Evolutionary conservation across 2,113 vertebrate species (phyloP).

Genomic region (Grus americana): DNA sequence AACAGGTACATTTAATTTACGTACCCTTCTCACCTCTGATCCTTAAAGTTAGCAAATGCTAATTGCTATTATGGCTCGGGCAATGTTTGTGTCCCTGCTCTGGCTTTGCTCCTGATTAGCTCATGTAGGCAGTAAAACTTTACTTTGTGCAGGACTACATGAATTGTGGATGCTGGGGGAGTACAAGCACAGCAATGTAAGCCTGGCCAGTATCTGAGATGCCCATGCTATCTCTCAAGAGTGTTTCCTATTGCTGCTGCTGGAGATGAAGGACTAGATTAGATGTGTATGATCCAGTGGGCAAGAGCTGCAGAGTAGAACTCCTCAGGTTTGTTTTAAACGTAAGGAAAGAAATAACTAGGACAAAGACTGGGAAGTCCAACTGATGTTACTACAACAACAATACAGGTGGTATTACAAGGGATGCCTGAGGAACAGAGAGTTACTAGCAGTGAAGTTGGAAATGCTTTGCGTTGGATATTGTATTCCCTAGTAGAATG

Average conservation of each 20-base stretch:
- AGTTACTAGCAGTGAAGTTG: not conserved
- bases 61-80: not conserved
- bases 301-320: not conserved
- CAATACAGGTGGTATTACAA: not conserved
- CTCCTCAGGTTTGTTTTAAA: not conserved
- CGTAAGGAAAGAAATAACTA: not conserved
- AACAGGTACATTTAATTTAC: not conserved
- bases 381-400: not conserved
- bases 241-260: not conserved
- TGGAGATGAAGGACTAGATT: not conserved
- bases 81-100: not conserved
- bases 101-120: not conserved
- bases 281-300: not conserved
- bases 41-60: not conserved
- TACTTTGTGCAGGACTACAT: not conserved
- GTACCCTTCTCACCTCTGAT: not conserved
- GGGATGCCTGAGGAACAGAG: not conserved
- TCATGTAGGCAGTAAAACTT: not conserved
- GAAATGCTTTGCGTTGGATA: not conserved
- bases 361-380: not conserved
- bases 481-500: not conserved
- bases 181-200: accelerated
- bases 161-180: not conserved
- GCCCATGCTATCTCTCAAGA: not conserved
- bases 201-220: not conserved